Conservation (phyloP, 2,888 invertebrate genomes). For the Drosophila phalerata region DNA sequence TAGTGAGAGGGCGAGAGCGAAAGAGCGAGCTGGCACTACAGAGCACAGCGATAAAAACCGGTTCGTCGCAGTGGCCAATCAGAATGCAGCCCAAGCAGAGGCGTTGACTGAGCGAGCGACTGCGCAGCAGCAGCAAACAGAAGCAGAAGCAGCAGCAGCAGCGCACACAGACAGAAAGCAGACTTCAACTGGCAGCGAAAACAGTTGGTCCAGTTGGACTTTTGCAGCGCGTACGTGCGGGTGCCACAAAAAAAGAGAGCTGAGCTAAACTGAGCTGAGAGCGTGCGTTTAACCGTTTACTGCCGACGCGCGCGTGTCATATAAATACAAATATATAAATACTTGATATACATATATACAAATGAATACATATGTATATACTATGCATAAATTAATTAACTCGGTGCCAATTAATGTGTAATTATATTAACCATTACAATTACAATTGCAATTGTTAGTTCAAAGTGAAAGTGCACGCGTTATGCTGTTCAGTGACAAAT, state of each 20-base stretch:
- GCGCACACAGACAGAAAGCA: slow-evolving; percentile 26
- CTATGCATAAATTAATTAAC: slow-evolving; percentile 50
- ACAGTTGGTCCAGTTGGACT: slow-evolving; percentile 78
- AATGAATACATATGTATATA: slow-evolving; percentile 4
- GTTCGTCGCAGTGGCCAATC: slow-evolving; percentile 60
- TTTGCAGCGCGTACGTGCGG: slow-evolving; percentile 82
- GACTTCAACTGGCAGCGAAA: slow-evolving; percentile 43
- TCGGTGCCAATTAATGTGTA: slow-evolving; percentile 51
- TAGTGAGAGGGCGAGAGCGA: slow-evolving; percentile 16
- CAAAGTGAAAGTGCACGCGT: slow-evolving; percentile 51
- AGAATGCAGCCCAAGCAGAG: slow-evolving; percentile 38
- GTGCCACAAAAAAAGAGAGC: slow-evolving; percentile 60
- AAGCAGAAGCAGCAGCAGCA: slow-evolving; percentile 12
- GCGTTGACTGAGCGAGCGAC: slow-evolving; percentile 67
- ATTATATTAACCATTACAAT: slow-evolving; percentile 38
- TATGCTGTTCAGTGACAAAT: slow-evolving; percentile 58
- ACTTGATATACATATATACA: slow-evolving; percentile 3
- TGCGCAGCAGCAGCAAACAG: slow-evolving; percentile 55
- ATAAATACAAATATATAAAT: slow-evolving; percentile 14
- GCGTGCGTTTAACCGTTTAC: slow-evolving; percentile 32
- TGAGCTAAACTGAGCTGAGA: slow-evolving; percentile 18
- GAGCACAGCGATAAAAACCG: slow-evolving; percentile 53
- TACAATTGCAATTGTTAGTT: slow-evolving; percentile 39
- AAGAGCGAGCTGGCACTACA: slow-evolving; percentile 40
- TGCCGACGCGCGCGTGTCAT: slow-evolving; percentile 50